These are phyloP conservation scores for Rhadinocentrus ornatus DNA, from an alignment of 2,797 vertebrate species.

Conservation along the genomic window DNA sequence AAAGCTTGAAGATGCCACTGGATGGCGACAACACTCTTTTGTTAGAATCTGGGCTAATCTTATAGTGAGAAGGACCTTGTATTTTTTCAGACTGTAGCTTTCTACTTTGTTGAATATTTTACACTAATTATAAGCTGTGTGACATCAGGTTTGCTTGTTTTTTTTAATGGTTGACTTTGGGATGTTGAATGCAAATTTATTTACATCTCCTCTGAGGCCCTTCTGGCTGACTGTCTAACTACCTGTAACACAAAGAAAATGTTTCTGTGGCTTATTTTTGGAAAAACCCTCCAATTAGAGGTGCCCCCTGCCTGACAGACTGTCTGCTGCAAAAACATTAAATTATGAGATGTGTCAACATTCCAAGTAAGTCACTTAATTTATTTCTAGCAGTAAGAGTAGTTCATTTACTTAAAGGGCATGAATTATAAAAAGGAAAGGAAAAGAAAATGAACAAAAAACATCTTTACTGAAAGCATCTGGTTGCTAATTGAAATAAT, in stretches of 20 bases:
- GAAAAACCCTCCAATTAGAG: conserved; percentile 70
- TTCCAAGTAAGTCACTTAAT: conserved; percentile 20
- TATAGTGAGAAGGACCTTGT: not conserved
- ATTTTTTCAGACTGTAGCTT: not conserved
- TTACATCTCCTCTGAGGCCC: not conserved
- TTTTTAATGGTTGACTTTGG: not conserved
- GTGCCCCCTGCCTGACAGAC: conserved; percentile 40
- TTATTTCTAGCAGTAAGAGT: conserved; percentile 16
- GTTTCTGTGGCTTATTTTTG: conserved; percentile 34
- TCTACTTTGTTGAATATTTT: not conserved
- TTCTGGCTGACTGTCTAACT: conserved; percentile 13
- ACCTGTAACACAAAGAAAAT: conserved; percentile 20
- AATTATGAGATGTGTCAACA: conserved; percentile 51
- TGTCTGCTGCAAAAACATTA: conserved; percentile 43
- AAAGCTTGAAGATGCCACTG: conserved; percentile 22
- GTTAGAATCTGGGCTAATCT: not conserved
- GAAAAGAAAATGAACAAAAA: not conserved
- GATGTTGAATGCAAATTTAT: not conserved
- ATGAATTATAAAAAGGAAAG: not conserved
- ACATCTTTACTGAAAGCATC: not conserved
- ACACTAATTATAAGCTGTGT: not conserved
- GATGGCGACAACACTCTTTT: conserved; percentile 51
- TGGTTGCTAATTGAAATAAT: too few species aligned
- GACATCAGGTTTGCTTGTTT: too few species aligned
- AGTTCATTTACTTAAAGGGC: conserved; percentile 13